Base-by-base conservation (phyloP, 2,888 invertebrate genomes). In the Metalampra italica region DNA sequence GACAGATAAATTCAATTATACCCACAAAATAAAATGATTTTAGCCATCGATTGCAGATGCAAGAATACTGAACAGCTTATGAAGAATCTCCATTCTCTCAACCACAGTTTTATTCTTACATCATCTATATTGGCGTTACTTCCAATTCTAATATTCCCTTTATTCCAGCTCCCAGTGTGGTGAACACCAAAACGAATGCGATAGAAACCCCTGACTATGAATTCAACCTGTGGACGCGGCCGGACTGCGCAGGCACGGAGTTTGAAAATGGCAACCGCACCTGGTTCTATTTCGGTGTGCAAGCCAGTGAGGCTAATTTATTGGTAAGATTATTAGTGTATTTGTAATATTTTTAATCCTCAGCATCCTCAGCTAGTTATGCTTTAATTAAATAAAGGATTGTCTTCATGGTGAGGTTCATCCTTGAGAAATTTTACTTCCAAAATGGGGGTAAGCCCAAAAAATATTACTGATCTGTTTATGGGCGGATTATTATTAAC, bases 261-360 rank as follows among this genome's bases (percentile, higher is more conserved):
- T 96, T 92, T 90, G 95, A 97, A 78, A 97, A 97, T 90, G 94
- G 93, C 45, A 97, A 97, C 77, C 91, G 97, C 56, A 96, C 97
- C 1, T 97, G 97, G 97, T 97, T 97, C 83, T 94, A 96, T 79
- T 97, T 97, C 82, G 96, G 96, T 8, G 84, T 97, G 45, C 91
- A 92, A 68, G 92, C 91, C 1, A 70, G 74, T 48, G 81, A 86
- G 59, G 83, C 92, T 29, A 90, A 88, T 56, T 72, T 90, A 44
- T 73, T 91, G 64, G 92, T 96, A 60, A 93, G 54, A 52, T 30
- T 47, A 5, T n/a, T n/a, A n/a, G n/a, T n/a, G n/a, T n/a, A n/a
- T n/a, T 38, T 44, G 50, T 15, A 45, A 29, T 22, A 40, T 22
- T 39, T 36, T 3, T 34, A 34, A n/a, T n/a, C n/a, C n/a, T n/a